A percentile compares a stretch with the other conserved stretches of the same genome.
Evolutionary conservation across 1,140 invertebrate species (phyloP).

Genomic region (Papilio polytes): DNA sequence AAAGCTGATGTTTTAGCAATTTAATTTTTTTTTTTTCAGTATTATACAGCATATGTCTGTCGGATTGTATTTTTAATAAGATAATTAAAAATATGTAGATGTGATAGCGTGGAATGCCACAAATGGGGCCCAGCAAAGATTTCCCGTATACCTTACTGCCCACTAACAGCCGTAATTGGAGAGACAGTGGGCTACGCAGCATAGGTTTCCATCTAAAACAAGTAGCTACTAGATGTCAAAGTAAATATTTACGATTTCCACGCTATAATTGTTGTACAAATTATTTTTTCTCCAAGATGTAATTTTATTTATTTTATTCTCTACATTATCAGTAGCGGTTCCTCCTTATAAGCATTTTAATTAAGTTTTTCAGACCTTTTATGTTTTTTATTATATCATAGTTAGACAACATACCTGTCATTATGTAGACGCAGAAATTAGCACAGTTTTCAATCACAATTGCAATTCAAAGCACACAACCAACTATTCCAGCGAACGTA

Average conservation of each 20-base stretch:
- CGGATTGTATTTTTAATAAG: background rate
- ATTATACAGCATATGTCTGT: too few relatives aligned
- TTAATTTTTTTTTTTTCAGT: too few relatives aligned
- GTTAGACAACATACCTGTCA: conserved; percentile 4
- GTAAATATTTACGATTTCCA: conserved; percentile 27
- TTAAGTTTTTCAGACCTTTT: too few relatives aligned
- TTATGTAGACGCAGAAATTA: background rate
- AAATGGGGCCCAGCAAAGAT: conserved; percentile 21
- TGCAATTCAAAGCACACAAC: background rate
- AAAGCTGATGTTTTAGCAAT: too few relatives aligned
- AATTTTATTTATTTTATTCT: background rate
- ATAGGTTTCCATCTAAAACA: conserved; percentile 20
- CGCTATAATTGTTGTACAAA: background rate
- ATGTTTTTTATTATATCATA: background rate
- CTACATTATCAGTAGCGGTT: background rate
- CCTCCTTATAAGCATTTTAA: too few relatives aligned
- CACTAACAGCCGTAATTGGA: conserved; percentile 31
- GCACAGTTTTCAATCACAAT: background rate
- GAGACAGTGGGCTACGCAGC: conserved; percentile 30
- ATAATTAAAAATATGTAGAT: background rate
- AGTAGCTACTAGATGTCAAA: conserved; percentile 7
- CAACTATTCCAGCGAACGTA: background rate
- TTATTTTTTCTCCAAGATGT: background rate
- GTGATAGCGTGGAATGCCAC: conserved; percentile 2
- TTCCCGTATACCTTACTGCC: conserved; percentile 26